Evolutionary conservation across 2,888 invertebrate species (phyloP).

Genomic region (Drosophila anceps): DNA sequence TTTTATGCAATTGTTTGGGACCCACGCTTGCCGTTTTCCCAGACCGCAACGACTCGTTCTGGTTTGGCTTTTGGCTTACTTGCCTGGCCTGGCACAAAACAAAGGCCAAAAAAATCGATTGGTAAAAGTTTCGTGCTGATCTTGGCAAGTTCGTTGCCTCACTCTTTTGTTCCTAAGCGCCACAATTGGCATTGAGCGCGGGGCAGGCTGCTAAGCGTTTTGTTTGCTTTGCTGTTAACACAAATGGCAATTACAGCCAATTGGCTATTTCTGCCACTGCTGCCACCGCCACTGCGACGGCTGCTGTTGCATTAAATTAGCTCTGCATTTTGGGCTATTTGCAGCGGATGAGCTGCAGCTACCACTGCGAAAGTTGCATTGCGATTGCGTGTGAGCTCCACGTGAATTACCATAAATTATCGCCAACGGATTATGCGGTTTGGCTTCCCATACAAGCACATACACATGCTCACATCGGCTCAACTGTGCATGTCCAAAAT

Average conservation of each 20-base stretch:
- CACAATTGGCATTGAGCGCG: slow-evolving; percentile 58
- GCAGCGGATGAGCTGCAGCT: slow-evolving; percentile 51
- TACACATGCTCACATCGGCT: slow-evolving; percentile 17
- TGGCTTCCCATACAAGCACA: slow-evolving; percentile 23
- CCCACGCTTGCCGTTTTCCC: slow-evolving; percentile 55
- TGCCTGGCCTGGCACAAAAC: slow-evolving; percentile 21
- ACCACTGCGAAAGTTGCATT: slow-evolving; percentile 58
- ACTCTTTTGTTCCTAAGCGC: slow-evolving; percentile 49
- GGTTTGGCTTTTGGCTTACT: slow-evolving; percentile 23
- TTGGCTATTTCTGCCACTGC: slow-evolving; percentile 53
- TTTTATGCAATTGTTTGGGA: slow-evolving; percentile 70
- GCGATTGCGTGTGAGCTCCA: slow-evolving; percentile 65
- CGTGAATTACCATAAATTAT: slow-evolving; percentile 75
- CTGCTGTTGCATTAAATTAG: slow-evolving; percentile 25
- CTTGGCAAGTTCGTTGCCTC: slow-evolving; percentile 58
- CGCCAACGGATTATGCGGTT: slow-evolving; percentile 68
- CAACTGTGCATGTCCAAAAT: slow-evolving; percentile 42
- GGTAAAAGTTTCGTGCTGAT: slow-evolving; percentile 65
- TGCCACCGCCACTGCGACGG: slow-evolving; percentile 12
- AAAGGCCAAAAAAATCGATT: slow-evolving; percentile 61
- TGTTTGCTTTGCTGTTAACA: slow-evolving; percentile 75
- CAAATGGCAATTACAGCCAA: slow-evolving; percentile 74
- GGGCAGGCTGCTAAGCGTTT: slow-evolving; percentile 60
- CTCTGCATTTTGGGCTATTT: slow-evolving; percentile 60
- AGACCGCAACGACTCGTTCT: slow-evolving; percentile 47